Percentiles rank a stretch among this genome's conserved stretches.
These are phyloP conservation scores for Tokudaia muenninki DNA, from an alignment of 2,797 vertebrate species.

Conservation along the genomic window DNA sequence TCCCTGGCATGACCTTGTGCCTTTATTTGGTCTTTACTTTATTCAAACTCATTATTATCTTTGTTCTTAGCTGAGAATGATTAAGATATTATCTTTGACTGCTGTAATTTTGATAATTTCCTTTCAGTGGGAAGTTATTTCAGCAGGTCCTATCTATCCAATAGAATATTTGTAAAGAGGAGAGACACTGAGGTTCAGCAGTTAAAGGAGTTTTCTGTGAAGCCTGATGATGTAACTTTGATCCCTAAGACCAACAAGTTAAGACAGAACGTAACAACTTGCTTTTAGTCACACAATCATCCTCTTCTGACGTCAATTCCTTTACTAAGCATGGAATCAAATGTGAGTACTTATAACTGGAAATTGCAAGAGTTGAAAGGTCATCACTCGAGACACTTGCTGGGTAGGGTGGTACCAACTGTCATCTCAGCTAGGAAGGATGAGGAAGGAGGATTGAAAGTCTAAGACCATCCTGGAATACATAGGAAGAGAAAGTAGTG, in stretches of 20 bases:
- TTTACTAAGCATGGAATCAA: background rate
- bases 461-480: background rate
- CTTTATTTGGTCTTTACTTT: background rate
- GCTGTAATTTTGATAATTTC: background rate
- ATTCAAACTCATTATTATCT: background rate
- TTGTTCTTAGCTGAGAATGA: background rate
- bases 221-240: background rate
- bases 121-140: background rate
- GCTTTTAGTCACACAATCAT: background rate
- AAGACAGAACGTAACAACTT: background rate
- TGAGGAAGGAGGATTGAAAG: too few relatives aligned
- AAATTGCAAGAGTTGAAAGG: background rate
- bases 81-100: background rate
- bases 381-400: background rate
- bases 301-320: background rate
- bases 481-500: background rate
- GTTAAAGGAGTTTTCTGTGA: background rate
- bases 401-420: background rate
- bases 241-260: background rate
- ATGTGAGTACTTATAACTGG: background rate
- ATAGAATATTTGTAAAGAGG: background rate
- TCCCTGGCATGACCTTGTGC: background rate
- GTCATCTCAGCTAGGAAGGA: background rate
- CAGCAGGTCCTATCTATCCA: background rate
- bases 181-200: too few relatives aligned